Percentiles rank a stretch among this genome's conserved stretches.
Evolutionary conservation across 2,888 invertebrate species (phyloP).

Genomic region (Pelosia muscerda): DNA sequence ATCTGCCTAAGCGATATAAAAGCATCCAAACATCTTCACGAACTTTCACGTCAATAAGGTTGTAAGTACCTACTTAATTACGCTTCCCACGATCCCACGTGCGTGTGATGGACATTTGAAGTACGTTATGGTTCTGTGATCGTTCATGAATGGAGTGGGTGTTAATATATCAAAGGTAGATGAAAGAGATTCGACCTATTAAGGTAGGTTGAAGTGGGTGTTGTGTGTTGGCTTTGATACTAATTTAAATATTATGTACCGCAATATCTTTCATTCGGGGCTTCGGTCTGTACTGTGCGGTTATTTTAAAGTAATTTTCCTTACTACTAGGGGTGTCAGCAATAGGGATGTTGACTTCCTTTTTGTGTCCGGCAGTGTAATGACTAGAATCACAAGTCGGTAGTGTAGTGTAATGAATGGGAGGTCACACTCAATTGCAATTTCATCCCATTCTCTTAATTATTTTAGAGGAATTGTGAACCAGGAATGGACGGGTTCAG

Average conservation of each 20-base stretch:
- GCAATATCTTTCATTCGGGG: neutral
- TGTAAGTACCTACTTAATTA: neutral
- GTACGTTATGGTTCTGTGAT: neutral
- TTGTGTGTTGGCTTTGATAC: neutral
- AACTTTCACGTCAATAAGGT: no score
- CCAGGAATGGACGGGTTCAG: neutral
- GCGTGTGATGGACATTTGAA: slow-evolving; percentile 6
- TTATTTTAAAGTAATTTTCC: neutral
- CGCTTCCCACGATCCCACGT: neutral
- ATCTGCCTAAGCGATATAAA: no score
- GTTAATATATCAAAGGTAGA: slow-evolving; percentile 4
- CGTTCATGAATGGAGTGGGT: neutral
- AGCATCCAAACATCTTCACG: no score
- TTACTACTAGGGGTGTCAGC: no score
- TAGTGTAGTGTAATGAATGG: no score
- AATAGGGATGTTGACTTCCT: no score
- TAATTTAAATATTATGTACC: slow-evolving; percentile 1
- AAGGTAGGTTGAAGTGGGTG: neutral
- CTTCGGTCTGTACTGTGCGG: neutral
- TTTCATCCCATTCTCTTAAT: neutral
- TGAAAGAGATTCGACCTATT: slow-evolving; percentile 1
- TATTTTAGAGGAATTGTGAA: neutral
- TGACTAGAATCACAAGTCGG: no score
- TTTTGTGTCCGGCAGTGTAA: no score
- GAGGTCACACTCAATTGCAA: neutral